A percentile compares a stretch with the other conserved stretches of the same genome.
phyloP scores from a whole-genome alignment of 2,888 invertebrate species.

The Eurytoma californica region DNA sequence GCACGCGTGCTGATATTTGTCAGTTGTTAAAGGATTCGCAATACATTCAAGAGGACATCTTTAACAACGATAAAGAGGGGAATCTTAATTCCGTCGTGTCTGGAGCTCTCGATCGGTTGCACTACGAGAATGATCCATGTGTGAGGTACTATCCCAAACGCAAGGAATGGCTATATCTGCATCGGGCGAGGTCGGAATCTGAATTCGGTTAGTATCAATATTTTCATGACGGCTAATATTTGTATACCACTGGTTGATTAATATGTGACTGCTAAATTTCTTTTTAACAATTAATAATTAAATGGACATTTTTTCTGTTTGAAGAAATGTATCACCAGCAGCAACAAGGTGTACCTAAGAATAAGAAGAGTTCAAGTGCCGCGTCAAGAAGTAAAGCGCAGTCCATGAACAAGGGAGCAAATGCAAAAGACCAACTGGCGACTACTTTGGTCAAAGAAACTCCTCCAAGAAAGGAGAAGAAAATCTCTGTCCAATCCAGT shows the following conservation, averaged over 20 bases:
- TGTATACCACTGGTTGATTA: background rate
- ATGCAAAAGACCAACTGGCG: conserved; percentile 75
- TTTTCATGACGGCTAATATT: conserved; percentile 4
- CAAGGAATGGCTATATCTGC: conserved; percentile 97
- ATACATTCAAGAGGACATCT: conserved; percentile 76
- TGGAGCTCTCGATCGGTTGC: conserved; percentile 92
- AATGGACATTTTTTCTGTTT: conserved; percentile 77
- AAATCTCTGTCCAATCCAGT: conserved; percentile 42
- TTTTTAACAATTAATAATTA: conserved; percentile 71
- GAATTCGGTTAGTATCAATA: conserved; percentile 80
- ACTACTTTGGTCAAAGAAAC: conserved; percentile 70
- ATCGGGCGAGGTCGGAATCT: conserved; percentile 82
- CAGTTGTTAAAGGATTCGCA: conserved; percentile 88
- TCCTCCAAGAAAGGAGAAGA: conserved; percentile 71
- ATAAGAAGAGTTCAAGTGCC: conserved; percentile 74
- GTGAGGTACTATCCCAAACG: conserved; percentile 94
- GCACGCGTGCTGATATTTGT: conserved; percentile 92
- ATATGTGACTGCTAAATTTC: background rate
- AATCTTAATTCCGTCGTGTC: conserved; percentile 89
- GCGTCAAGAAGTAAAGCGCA: conserved; percentile 70
- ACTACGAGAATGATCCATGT: conserved; percentile 93
- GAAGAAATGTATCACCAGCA: conserved; percentile 82
- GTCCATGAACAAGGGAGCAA: conserved; percentile 67
- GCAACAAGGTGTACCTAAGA: conserved; percentile 80
- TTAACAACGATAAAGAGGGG: conserved; percentile 77